Base-by-base conservation (phyloP, 1,140 invertebrate species). In the Lasaia peninsularis region DNA sequence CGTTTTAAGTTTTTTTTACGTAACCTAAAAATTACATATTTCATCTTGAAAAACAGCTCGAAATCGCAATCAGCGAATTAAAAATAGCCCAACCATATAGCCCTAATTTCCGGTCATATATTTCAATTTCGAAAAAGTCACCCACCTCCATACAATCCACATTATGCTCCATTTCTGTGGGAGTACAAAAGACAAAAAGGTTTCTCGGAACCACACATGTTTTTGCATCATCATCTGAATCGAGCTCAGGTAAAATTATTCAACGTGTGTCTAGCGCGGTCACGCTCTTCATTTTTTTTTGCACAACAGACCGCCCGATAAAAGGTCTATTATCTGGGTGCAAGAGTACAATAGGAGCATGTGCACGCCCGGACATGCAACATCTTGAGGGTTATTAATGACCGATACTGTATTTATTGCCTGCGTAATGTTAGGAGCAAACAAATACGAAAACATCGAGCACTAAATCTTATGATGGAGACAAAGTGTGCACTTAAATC, bases 321-420 rank as follows among this genome's bases (percentile, higher is more conserved):
- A 64, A 58, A 67, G 34, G 31, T 28, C 62, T 61, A 68, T 62
- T 63, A 67, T 61, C 40, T 62, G 59, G 58, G 40, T 35, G 34
- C 49, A 55, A 20, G 52, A 44, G 50, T 52, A 67, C 62, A 67
- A 67, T 67, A 64, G 61, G 20, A 31, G 40, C 59, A 64, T 64
- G 49, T 64, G 62, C 62, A 64, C 56, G 60, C 52, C 40, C 53
- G 56, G 56, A 60, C 62, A 61, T 37, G 61, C 56, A 49, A 35
- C 57, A 62, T 62, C 59, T 68, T 68, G 62, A 64, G 40, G 53
- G 62, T 60, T 68, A 61, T 63, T 64, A 64, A 67, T 57, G 56
- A 57, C 52, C 40, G 20, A 20, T 44, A 18, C 16, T 44, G 10
- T 8, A 44, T 44, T 44, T 44, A 44, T 44, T 44, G 40, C 40